Evolutionary conservation across 2,797 vertebrate genomes (phyloP).

Genomic region (Rhynchotus rufescens): DNA sequence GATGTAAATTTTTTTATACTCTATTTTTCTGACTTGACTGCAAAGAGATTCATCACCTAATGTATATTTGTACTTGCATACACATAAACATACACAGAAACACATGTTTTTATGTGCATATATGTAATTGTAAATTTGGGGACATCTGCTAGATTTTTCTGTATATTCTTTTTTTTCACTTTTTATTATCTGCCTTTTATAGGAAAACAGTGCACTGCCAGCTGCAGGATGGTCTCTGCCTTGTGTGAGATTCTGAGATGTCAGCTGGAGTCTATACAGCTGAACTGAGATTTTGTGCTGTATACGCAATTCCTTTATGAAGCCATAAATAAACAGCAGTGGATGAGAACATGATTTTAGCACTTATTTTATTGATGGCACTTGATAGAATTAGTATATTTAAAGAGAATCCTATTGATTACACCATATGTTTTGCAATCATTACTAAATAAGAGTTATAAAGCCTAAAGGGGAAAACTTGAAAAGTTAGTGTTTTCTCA

Average conservation of each 20-base stretch:
- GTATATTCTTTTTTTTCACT: background rate
- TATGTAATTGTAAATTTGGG: background rate
- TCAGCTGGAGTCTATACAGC: slow-evolving; percentile 6
- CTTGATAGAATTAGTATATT: slow-evolving; percentile 67
- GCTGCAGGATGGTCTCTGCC: background rate
- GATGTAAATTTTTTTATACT: background rate
- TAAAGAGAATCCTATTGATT: slow-evolving; percentile 59
- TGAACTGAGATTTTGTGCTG: slow-evolving; percentile 12
- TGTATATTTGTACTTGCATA: background rate
- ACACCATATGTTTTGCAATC: slow-evolving; percentile 43
- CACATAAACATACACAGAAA: background rate
- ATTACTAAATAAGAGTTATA: slow-evolving; percentile 63
- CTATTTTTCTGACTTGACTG: background rate
- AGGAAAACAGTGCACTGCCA: background rate
- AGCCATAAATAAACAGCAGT: slow-evolving; percentile 55
- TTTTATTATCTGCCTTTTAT: background rate
- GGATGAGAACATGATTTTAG: slow-evolving; percentile 35
- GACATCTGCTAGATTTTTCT: background rate
- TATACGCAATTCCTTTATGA: slow-evolving; percentile 20
- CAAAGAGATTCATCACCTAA: background rate
- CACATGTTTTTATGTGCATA: background rate
- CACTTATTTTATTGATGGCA: slow-evolving; percentile 55
- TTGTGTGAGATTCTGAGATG: slow-evolving; percentile 5
- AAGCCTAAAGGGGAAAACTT: slow-evolving; percentile 3
- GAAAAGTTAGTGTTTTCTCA: slow-evolving; percentile 1